phyloP scores from a whole-genome alignment of 2,888 invertebrate species.

The Agrochola litura region DNA sequence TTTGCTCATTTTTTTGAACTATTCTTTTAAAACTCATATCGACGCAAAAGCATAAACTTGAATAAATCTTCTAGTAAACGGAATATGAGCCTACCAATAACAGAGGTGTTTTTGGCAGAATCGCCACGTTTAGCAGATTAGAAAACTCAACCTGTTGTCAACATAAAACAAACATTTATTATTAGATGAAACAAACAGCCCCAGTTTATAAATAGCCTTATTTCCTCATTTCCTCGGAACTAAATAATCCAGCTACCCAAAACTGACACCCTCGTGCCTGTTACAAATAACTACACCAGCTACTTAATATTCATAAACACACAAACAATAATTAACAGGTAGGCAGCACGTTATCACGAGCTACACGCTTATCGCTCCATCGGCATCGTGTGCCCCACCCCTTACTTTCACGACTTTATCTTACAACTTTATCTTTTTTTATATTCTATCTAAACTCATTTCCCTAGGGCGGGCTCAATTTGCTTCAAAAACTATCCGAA shows the following conservation, averaged over 20 bases:
- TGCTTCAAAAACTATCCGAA: constrained; percentile 43
- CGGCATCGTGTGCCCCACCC: constrained; percentile 58
- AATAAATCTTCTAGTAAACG: neutral
- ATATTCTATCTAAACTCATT: constrained; percentile 67
- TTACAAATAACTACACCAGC: constrained; percentile 41
- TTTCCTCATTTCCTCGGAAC: constrained; percentile 38
- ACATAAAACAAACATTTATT: neutral
- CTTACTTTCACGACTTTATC: constrained; percentile 70
- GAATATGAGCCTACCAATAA: neutral
- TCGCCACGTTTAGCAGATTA: no score
- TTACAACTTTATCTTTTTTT: constrained; percentile 64
- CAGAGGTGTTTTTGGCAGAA: no score
- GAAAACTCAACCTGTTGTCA: neutral
- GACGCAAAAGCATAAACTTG: neutral
- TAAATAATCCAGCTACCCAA: constrained; percentile 4
- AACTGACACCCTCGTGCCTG: constrained; percentile 24
- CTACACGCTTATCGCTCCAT: constrained; percentile 38
- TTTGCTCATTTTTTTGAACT: neutral
- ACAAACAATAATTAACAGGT: constrained; percentile 60
- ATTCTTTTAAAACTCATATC: neutral
- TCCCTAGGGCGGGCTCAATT: constrained; percentile 66
- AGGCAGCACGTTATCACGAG: constrained; percentile 54
- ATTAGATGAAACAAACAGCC: neutral
- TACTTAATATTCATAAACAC: constrained; percentile 61
- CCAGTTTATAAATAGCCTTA: constrained; percentile 13